phyloP scores from a whole-genome alignment of 2,888 invertebrate species.

The Platynereis dumerilii region DNA sequence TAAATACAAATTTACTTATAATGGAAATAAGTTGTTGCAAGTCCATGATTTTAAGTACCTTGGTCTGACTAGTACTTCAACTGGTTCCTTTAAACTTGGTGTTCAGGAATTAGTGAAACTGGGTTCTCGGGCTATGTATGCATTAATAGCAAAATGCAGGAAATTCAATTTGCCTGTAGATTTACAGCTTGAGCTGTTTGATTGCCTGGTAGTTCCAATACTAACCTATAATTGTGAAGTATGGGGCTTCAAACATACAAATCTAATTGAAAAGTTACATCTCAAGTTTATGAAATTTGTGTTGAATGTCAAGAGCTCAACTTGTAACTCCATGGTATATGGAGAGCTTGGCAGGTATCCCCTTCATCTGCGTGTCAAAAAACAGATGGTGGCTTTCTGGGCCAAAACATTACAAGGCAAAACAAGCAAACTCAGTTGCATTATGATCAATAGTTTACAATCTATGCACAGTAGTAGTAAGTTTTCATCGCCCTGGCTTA shows the following conservation, averaged over 20 bases:
- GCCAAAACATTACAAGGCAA: not conserved
- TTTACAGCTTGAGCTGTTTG: constrained; percentile 4
- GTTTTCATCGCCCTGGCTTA: not conserved
- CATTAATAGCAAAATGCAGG: not conserved
- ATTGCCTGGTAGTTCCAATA: constrained; percentile 6
- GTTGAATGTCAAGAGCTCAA: constrained; percentile 2
- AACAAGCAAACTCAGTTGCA: not conserved
- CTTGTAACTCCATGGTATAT: constrained; percentile 7
- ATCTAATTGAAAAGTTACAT: too few species aligned
- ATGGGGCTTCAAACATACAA: too few species aligned
- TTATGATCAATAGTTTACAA: not conserved
- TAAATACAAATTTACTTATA: not conserved
- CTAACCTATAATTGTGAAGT: constrained; percentile 8
- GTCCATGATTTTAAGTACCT: constrained; percentile 10
- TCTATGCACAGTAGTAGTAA: not conserved
- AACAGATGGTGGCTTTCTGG: constrained; percentile 8
- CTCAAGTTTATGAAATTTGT: not conserved
- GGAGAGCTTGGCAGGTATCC: constrained; percentile 9
- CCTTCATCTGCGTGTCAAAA: not conserved
- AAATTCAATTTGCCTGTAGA: not conserved
- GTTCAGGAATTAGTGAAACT: not conserved
- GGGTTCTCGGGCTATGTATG: not conserved
- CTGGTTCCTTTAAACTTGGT: not conserved
- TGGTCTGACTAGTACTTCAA: constrained; percentile 2
- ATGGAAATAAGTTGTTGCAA: not conserved